Evolutionary conservation across 2,888 invertebrate genomes (phyloP).

Genomic region (Margaritifera margaritifera): DNA sequence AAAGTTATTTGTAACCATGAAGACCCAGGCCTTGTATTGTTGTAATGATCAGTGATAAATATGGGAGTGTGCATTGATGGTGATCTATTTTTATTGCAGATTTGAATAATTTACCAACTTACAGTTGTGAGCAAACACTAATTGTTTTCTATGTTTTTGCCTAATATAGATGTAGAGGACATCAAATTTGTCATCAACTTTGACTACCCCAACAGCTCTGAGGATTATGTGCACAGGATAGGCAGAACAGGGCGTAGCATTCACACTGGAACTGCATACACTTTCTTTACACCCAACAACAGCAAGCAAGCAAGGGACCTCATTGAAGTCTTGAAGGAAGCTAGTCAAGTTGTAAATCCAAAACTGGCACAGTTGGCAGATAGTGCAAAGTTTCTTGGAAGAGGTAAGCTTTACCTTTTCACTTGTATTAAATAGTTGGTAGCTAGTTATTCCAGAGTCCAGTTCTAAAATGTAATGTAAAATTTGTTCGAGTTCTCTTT

Average conservation of each 20-base stretch:
- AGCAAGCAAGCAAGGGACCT: constrained; percentile 93
- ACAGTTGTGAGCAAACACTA: too few species aligned
- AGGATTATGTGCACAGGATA: constrained; percentile 98
- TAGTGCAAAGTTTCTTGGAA: constrained; percentile 47
- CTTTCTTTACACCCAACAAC: constrained; percentile 94
- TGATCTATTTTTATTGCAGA: too few species aligned
- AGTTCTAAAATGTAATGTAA: background rate
- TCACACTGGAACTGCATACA: constrained; percentile 95
- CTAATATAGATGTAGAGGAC: constrained; percentile 91
- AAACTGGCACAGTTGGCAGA: constrained; percentile 83
- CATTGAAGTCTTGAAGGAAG: constrained; percentile 92
- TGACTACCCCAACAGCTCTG: constrained; percentile 97
- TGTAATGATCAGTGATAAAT: too few species aligned
- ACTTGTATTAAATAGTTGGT: background rate
- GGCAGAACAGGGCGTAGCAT: constrained; percentile 95
- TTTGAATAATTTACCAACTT: too few species aligned
- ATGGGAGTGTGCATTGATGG: too few species aligned
- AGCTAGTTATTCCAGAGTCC: background rate
- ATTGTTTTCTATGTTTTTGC: too few species aligned
- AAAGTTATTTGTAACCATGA: too few species aligned
- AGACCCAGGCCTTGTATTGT: too few species aligned
- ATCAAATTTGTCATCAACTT: constrained; percentile 98
- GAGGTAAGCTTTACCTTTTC: constrained; percentile 30
- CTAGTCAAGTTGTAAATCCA: constrained; percentile 90
- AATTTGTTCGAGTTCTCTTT: too few species aligned